Evolutionary conservation across 2,888 invertebrate genomes (phyloP).

Genomic region (Aquatica leii): DNA sequence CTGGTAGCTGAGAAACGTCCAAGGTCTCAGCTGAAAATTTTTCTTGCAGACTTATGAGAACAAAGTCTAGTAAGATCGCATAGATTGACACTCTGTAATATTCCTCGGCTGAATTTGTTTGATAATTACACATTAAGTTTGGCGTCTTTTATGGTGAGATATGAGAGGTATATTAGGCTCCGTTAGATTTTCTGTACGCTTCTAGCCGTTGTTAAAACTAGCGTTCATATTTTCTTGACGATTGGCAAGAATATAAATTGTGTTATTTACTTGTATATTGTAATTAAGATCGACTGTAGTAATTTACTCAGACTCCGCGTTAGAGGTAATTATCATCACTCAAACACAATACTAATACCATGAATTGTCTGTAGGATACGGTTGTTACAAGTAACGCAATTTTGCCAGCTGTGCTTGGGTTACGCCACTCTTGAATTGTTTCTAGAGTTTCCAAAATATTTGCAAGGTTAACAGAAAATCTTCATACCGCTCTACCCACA

Average conservation of each 20-base stretch:
- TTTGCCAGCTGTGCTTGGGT: neutral
- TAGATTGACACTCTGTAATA: neutral
- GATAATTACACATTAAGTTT: neutral
- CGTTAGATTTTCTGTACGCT: neutral
- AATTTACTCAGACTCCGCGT: neutral
- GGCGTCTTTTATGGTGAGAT: neutral
- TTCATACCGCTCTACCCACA: neutral
- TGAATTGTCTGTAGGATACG: neutral
- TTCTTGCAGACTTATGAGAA: neutral
- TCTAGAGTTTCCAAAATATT: neutral
- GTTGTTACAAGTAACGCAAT: neutral
- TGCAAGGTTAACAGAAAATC: neutral
- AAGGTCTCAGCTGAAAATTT: neutral
- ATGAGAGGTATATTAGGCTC: neutral
- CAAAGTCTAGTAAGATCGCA: neutral
- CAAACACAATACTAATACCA: neutral
- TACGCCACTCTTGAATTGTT: neutral
- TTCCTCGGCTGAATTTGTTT: neutral
- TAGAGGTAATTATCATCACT: neutral
- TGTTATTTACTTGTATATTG: neutral
- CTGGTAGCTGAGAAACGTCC: neutral
- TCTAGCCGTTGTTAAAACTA: neutral
- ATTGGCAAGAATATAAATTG: neutral
- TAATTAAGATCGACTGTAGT: neutral
- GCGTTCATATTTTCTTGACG: neutral